These are phyloP conservation scores for Tryphoninae sp. DNA, from an alignment of 2,888 invertebrate genomes.

Conservation along the genomic window DNA sequence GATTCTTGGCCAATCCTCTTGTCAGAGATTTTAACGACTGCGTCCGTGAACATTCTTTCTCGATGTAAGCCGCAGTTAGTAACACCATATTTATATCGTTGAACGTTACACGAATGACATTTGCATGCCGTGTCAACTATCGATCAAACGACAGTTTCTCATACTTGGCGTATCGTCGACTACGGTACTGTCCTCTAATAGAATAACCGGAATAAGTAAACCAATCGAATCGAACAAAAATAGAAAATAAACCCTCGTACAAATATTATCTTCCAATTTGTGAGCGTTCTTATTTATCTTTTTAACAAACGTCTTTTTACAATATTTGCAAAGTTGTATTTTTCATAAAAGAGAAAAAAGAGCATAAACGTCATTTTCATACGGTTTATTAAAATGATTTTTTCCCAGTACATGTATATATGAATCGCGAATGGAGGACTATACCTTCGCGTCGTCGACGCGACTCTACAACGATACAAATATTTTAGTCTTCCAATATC, in stretches of 20 bases:
- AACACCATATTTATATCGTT: constrained; percentile 72
- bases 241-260: no score
- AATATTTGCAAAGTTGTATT: not conserved
- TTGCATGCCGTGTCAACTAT: constrained; percentile 51
- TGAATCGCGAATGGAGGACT: constrained; percentile 54
- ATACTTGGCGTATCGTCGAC: constrained; percentile 23
- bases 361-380: constrained; percentile 18
- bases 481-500: constrained; percentile 30
- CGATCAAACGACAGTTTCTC: constrained; percentile 56
- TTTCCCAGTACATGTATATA: constrained; percentile 50
- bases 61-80: constrained; percentile 73
- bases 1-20: constrained; percentile 70
- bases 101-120: constrained; percentile 21
- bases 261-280: no score
- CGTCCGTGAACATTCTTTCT: constrained; percentile 73
- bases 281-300: not conserved
- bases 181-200: no score
- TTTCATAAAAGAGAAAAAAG: not conserved
- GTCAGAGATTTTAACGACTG: constrained; percentile 72
- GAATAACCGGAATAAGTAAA: no score
- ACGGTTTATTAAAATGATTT: constrained; percentile 57
- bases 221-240: no score
- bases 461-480: constrained; percentile 50
- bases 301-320: not conserved
- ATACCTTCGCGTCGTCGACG: constrained; percentile 50